Conservation (phyloP, 2,113 vertebrate species). For the Tragelaphus strepsiceros region DNA sequence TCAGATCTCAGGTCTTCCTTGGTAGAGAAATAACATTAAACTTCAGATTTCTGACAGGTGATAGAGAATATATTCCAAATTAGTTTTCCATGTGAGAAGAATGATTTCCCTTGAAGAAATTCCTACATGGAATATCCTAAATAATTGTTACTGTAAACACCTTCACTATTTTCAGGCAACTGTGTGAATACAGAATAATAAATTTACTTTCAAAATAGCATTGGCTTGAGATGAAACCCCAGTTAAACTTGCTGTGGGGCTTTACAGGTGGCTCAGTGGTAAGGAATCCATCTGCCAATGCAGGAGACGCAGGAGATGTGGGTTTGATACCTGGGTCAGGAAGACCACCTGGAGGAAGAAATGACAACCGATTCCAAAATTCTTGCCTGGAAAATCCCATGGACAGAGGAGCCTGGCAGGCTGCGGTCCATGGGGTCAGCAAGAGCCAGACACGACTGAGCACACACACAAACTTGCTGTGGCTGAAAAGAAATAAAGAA, state of each 20-base stretch:
- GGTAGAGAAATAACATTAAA: not conserved
- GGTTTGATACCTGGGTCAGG: not conserved
- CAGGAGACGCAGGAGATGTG: not conserved
- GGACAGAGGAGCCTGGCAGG: not conserved
- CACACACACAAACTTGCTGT: not conserved
- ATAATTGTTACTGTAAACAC: not conserved
- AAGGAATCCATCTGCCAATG: not conserved
- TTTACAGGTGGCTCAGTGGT: not conserved
- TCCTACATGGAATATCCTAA: not conserved
- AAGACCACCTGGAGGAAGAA: not conserved
- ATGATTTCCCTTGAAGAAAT: not conserved
- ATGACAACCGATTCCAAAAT: not conserved
- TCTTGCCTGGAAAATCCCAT: not conserved
- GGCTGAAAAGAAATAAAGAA: not conserved
- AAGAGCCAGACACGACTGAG: not conserved
- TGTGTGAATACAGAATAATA: not conserved
- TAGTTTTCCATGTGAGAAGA: not conserved
- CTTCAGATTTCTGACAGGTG: not conserved
- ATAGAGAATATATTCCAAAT: not conserved
- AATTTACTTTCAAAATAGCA: not conserved
- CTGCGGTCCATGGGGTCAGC: not conserved
- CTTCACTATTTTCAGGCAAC: not conserved
- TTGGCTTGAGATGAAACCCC: not conserved
- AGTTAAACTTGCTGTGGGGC: not conserved
- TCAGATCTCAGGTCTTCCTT: not conserved